A percentile compares a stretch with the other conserved stretches of the same genome.
Evolutionary conservation across 2,113 vertebrate species (phyloP).

Genomic region (Azemiops feae): DNA sequence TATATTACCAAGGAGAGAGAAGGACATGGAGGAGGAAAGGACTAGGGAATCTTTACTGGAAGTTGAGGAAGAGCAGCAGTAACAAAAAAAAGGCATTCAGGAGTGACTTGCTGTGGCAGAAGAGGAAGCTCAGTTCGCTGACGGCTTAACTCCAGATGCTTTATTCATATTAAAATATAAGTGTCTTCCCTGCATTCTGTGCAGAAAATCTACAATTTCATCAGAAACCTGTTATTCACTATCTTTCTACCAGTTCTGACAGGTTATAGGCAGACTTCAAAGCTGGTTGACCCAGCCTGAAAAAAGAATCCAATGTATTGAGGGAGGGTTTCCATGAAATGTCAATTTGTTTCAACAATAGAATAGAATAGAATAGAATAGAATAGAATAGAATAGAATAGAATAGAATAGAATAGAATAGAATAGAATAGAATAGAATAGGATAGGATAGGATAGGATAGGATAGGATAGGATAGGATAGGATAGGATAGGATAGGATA

Average conservation of each 20-base stretch:
- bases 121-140: constrained; percentile 55
- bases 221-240: background rate
- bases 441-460: no score
- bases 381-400: no score
- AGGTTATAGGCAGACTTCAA: background rate
- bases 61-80: constrained; percentile 54
- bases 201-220: constrained; percentile 13
- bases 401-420: no score
- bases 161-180: constrained; percentile 56
- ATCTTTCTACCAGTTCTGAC: rapidly evolving
- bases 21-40: constrained; percentile 2
- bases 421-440: background rate
- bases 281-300: background rate
- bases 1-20: constrained; percentile 71
- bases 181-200: constrained; percentile 39
- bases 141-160: constrained; percentile 63
- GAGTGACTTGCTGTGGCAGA: constrained; percentile 58
- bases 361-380: no score
- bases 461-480: no score
- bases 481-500: no score
- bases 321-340: background rate
- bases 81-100: constrained; percentile 57
- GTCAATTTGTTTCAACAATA: background rate
- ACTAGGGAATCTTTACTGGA: constrained; percentile 43
- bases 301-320: background rate